Evolutionary conservation across 1,140 invertebrate species (phyloP).

Genomic region (Anastrepha ludens): DNA sequence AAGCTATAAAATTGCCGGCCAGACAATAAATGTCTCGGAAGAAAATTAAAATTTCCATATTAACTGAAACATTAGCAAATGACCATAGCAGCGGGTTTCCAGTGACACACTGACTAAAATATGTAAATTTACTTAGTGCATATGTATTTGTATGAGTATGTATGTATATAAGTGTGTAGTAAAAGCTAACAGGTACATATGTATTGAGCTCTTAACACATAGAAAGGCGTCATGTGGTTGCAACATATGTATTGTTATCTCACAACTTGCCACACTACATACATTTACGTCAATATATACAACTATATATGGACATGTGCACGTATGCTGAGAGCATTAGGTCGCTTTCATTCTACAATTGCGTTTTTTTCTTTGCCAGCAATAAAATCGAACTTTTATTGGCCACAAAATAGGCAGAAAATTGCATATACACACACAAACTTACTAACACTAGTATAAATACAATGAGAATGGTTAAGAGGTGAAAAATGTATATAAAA

Average conservation of each 20-base stretch:
- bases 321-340: background rate
- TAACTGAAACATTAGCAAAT: slow-evolving; percentile 11
- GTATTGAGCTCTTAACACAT: background rate
- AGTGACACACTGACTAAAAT: background rate
- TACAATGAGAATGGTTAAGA: background rate
- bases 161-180: too few species aligned
- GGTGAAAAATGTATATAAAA: slow-evolving; percentile 28
- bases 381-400: slow-evolving; percentile 53
- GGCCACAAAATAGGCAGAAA: slow-evolving; percentile 2
- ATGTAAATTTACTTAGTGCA: background rate
- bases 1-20: background rate
- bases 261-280: background rate
- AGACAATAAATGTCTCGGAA: slow-evolving; percentile 10
- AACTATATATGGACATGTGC: too few species aligned
- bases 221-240: background rate
- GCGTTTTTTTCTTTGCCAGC: background rate
- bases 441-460: background rate
- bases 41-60: slow-evolving; percentile 47
- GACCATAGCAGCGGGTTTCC: background rate
- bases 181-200: background rate
- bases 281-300: background rate
- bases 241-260: background rate
- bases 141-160: too few species aligned
- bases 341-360: background rate
- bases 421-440: background rate